These are phyloP conservation scores for Ctenochaetus hawaiiensis DNA, from an alignment of 2,797 vertebrate genomes.

Conservation along the genomic window DNA sequence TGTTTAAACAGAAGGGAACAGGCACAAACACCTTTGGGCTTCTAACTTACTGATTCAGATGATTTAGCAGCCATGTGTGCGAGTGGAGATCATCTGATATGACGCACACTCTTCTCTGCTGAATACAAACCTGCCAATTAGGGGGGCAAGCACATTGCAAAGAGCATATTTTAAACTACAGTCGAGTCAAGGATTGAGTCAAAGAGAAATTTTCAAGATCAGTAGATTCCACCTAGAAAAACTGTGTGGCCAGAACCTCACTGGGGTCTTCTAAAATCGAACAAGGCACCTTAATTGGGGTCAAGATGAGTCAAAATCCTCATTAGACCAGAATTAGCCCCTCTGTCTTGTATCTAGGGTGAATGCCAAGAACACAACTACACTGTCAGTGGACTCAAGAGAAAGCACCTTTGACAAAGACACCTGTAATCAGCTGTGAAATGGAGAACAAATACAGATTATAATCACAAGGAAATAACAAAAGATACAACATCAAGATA, in stretches of 20 bases:
- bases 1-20: slow-evolving; percentile 8
- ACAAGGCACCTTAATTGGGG: slow-evolving; percentile 60
- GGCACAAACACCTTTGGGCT: neutral
- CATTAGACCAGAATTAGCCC: slow-evolving; percentile 49
- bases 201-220: slow-evolving; percentile 34
- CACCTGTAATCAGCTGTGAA: slow-evolving; percentile 32
- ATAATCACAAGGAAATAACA: slow-evolving; percentile 22
- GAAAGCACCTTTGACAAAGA: slow-evolving; percentile 26
- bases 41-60: too few species aligned
- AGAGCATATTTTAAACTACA: slow-evolving; percentile 35
- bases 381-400: slow-evolving; percentile 3
- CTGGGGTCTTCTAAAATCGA: slow-evolving; percentile 38
- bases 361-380: slow-evolving; percentile 12
- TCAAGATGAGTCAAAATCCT: slow-evolving; percentile 62
- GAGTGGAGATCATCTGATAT: neutral
- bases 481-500: slow-evolving; percentile 18
- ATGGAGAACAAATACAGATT: slow-evolving; percentile 37
- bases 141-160: neutral
- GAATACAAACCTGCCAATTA: slow-evolving; percentile 38
- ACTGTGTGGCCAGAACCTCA: slow-evolving; percentile 17
- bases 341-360: slow-evolving; percentile 22
- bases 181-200: slow-evolving; percentile 41
- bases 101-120: slow-evolving; percentile 6
- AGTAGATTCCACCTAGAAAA: slow-evolving; percentile 28
- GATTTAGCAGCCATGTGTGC: too few species aligned